Percentiles rank a stretch among this genome's conserved stretches.
These are phyloP conservation scores for Cantharis lateralis DNA, from an alignment of 2,888 invertebrate genomes.

Conservation along the genomic window DNA sequence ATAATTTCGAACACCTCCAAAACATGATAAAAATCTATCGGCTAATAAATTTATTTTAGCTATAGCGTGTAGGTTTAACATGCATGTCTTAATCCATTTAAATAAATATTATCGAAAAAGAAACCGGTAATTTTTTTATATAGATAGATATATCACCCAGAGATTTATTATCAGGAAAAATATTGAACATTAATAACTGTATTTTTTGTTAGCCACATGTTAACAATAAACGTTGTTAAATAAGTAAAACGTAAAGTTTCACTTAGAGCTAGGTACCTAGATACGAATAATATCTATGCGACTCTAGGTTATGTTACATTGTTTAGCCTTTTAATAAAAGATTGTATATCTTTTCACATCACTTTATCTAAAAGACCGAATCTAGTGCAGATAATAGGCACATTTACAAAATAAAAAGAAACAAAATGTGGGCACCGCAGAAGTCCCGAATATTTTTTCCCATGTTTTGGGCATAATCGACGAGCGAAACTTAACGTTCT, in stretches of 20 bases:
- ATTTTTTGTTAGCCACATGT: constrained; percentile 25
- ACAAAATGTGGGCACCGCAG: background rate
- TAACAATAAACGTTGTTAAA: constrained; percentile 5
- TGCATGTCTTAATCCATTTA: constrained; percentile 47
- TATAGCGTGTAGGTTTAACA: constrained; percentile 40
- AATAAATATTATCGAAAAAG: constrained; percentile 37
- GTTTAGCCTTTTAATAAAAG: background rate
- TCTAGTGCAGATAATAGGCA: background rate
- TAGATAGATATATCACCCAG: constrained; percentile 18
- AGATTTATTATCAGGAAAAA: constrained; percentile 28
- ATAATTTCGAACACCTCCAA: constrained; percentile 41
- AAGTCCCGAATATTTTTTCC: background rate
- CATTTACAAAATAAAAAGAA: background rate
- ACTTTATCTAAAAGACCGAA: background rate
- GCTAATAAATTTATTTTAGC: constrained; percentile 37
- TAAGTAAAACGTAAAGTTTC: background rate
- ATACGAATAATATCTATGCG: background rate
- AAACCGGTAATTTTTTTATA: constrained; percentile 30
- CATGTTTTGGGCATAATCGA: too few relatives aligned
- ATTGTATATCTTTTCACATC: background rate
- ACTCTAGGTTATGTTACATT: background rate
- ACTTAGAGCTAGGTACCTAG: background rate
- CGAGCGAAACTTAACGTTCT: too few relatives aligned
- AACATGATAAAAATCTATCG: constrained; percentile 35
- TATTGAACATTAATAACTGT: constrained; percentile 25